Percentiles rank a stretch among this genome's conserved stretches.
Evolutionary conservation across 2,113 vertebrate species (phyloP).

Genomic region (Felis chaus): DNA sequence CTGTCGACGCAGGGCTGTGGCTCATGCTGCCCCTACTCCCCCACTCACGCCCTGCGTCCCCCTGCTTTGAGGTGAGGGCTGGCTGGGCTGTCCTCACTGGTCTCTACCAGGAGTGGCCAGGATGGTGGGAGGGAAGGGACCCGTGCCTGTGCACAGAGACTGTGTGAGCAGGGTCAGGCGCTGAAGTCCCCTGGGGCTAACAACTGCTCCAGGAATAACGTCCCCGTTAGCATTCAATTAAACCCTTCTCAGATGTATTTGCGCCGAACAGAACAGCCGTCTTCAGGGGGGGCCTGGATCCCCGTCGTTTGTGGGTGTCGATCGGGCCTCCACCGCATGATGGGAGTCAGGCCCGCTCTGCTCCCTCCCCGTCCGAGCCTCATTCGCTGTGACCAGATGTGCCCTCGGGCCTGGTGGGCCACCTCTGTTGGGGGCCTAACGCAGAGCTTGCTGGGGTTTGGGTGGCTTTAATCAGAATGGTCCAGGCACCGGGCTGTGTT

Average conservation of each 20-base stretch:
- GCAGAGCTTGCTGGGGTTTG: neutral
- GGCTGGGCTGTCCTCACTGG: neutral
- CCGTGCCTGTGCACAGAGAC: too few relatives aligned
- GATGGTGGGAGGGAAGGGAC: neutral
- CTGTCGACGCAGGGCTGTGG: neutral
- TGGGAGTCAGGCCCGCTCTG: neutral
- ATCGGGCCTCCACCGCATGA: neutral
- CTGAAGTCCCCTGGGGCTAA: neutral
- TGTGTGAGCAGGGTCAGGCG: neutral
- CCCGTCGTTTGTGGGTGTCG: too few relatives aligned
- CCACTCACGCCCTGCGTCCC: accelerated
- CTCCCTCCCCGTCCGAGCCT: neutral
- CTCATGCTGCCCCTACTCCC: neutral
- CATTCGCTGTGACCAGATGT: neutral
- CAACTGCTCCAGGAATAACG: neutral
- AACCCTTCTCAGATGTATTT: neutral
- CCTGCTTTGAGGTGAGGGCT: neutral
- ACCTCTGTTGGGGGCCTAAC: too few relatives aligned
- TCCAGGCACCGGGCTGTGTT: slow-evolving; percentile 40
- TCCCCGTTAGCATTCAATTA: neutral
- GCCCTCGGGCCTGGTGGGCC: neutral
- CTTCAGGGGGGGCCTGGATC: neutral
- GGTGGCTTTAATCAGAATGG: slow-evolving; percentile 17
- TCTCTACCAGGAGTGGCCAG: neutral
- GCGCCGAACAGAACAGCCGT: accelerated